Evolutionary conservation across 2,113 vertebrate species (phyloP).

Genomic region (Pterophyllum scalare): DNA sequence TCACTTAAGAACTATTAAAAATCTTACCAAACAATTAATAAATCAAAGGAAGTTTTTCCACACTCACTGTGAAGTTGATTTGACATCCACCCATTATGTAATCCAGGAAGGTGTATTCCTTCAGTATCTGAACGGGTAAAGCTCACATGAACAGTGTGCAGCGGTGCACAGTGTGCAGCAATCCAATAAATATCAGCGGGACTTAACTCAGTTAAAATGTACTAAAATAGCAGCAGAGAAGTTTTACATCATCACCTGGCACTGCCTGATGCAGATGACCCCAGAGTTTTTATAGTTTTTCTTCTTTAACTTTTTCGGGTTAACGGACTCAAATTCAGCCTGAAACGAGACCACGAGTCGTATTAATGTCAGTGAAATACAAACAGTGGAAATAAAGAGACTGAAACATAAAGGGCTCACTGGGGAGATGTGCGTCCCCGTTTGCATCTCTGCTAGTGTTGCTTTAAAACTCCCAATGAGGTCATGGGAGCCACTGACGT

Average conservation of each 20-base stretch:
- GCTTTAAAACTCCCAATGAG: slow-evolving; percentile 91
- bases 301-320: slow-evolving; percentile 92
- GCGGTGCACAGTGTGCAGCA: background rate
- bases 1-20: background rate
- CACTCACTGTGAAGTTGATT: slow-evolving; percentile 96
- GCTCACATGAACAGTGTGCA: background rate
- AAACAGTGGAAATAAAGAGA: background rate
- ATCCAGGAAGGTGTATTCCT: slow-evolving; percentile 94
- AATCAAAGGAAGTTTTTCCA: background rate
- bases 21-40: background rate
- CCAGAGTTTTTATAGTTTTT: slow-evolving; percentile 94
- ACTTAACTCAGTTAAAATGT: too few species aligned
- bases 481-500: slow-evolving; percentile 88
- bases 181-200: background rate
- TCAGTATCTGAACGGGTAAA: slow-evolving; percentile 81
- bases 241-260: slow-evolving; percentile 83
- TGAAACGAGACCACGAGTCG: slow-evolving; percentile 50
- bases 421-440: slow-evolving; percentile 82
- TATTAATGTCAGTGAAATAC: background rate
- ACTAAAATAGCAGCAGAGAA: background rate
- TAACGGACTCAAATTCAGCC: slow-evolving; percentile 91
- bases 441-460: slow-evolving; percentile 86
- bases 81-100: slow-evolving; percentile 98
- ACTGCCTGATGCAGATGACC: slow-evolving; percentile 87
- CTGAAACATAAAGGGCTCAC: slow-evolving; percentile 76